Percentiles rank a stretch among this genome's conserved stretches.
Evolutionary conservation across 2,888 invertebrate genomes (phyloP).

Genomic region (Drosophila setosimentum): DNA sequence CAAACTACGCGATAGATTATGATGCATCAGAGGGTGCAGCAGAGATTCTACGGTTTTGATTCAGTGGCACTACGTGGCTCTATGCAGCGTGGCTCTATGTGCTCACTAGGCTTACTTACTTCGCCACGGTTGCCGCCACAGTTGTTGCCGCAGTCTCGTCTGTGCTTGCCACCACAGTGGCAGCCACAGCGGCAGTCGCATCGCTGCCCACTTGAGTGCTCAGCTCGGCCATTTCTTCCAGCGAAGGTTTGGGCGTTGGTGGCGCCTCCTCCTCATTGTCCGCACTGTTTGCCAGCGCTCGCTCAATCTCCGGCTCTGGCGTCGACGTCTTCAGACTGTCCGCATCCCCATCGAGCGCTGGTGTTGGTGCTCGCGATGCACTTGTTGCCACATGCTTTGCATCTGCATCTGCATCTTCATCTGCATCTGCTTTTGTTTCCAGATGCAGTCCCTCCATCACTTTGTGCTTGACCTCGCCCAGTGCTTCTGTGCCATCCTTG

Average conservation of each 20-base stretch:
- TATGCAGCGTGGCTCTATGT: constrained; percentile 43
- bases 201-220: constrained; percentile 47
- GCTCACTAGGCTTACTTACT: constrained; percentile 68
- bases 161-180: constrained; percentile 26
- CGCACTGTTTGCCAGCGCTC: constrained; percentile 77
- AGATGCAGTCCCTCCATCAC: constrained; percentile 79
- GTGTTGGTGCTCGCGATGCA: constrained; percentile 63
- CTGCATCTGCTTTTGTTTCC: constrained; percentile 32
- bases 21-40: constrained; percentile 57
- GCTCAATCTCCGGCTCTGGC: constrained; percentile 84
- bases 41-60: constrained; percentile 40
- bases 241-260: constrained; percentile 83
- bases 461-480: constrained; percentile 77
- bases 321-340: constrained; percentile 84
- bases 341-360: constrained; percentile 64
- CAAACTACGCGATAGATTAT: constrained; percentile 46
- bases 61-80: constrained; percentile 59
- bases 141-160: constrained; percentile 11
- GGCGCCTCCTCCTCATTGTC: constrained; percentile 72
- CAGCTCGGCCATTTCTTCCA: constrained; percentile 80
- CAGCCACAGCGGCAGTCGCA: constrained; percentile 16
- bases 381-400: constrained; percentile 28
- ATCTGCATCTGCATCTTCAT: background rate
- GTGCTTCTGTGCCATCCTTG: constrained; percentile 71
- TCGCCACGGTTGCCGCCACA: constrained; percentile 55